phyloP scores from a whole-genome alignment of 2,888 invertebrate genomes.

The Acanthoscelides obtectus region DNA sequence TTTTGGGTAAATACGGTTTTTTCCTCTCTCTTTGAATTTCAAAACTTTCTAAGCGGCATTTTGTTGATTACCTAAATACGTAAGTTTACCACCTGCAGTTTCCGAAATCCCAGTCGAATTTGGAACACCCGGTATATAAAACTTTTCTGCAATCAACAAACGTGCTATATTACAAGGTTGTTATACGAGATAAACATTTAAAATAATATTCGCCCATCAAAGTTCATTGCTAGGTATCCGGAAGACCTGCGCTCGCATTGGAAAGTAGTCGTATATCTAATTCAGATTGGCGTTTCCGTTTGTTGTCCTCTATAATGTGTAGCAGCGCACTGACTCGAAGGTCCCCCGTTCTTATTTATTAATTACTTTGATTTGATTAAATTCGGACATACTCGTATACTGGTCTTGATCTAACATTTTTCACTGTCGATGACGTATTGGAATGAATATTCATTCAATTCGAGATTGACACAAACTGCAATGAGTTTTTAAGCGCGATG shows the following conservation, averaged over 20 bases:
- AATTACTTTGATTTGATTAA: neutral
- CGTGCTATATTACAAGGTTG: neutral
- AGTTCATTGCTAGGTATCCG: neutral
- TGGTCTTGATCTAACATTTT: neutral
- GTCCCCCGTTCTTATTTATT: slow-evolving; percentile 4
- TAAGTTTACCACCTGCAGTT: too few relatives aligned
- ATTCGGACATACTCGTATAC: neutral
- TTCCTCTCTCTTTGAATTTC: too few relatives aligned
- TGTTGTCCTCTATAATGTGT: slow-evolving; percentile 1
- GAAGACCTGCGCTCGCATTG: neutral
- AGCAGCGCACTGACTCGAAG: slow-evolving; percentile 4
- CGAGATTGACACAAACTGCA: too few relatives aligned
- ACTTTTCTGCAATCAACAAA: neutral
- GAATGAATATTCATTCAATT: neutral
- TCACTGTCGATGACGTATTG: neutral
- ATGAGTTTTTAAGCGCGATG: too few relatives aligned
- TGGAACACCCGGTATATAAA: too few relatives aligned
- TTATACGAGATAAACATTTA: neutral
- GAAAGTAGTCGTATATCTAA: slow-evolving; percentile 4
- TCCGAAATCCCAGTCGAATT: too few relatives aligned
- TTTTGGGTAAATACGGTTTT: too few relatives aligned
- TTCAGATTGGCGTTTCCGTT: slow-evolving; percentile 7
- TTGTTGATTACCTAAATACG: too few relatives aligned
- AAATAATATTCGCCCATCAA: neutral
- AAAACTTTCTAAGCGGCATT: too few relatives aligned